Base-by-base conservation (phyloP, 2,888 invertebrate species). In the Metellina segmentata region DNA sequence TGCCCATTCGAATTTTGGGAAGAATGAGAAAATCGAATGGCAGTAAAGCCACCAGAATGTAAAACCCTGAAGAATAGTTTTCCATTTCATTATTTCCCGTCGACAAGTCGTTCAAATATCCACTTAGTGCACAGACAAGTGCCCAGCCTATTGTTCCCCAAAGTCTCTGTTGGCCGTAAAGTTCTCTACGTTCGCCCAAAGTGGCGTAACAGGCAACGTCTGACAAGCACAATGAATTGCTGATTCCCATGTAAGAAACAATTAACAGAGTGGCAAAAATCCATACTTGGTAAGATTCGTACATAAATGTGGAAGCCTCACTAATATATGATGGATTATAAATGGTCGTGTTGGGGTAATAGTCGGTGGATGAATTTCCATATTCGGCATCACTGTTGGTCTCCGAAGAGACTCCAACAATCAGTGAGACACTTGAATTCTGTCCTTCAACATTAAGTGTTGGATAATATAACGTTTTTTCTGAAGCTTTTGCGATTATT, bases 1-100 rank as follows among this genome's bases (percentile, higher is more conserved):
- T 83, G 0, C 82, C 19, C 4, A 89, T 7, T 11, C 77, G 49
- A 11, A 92, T 75, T 9, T 81, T 83, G 1, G 71, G 69, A 0
- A 93, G n/a, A 20, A 92, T 81, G 16, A 90, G 13, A 5, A 78
- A 16, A 61, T 92, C 91, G 8, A 34, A 34, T 34, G 34, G 34
- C 34, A 34, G 1, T 4, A 34, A 34, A 34, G 34, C 34, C 34
- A 34, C 34, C 69, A 92, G 81, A 6, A 92, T 20, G 48, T 91
- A 91, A 53, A 91, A 88, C 7, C 91, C 90, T 2, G 93, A 86
- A 0, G 82, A 83, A 61, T 83, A 92, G 69, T 79, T 70, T 51
- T 69, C 85, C 7, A 11, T 9, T 7, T 72, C 72, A 16, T n/a
- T 19, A 9, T 72, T 72, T 19, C 34, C 20, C 19, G 19, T 19